Base-by-base conservation (phyloP, 2,888 invertebrate species). In the Sisyra terminalis region DNA sequence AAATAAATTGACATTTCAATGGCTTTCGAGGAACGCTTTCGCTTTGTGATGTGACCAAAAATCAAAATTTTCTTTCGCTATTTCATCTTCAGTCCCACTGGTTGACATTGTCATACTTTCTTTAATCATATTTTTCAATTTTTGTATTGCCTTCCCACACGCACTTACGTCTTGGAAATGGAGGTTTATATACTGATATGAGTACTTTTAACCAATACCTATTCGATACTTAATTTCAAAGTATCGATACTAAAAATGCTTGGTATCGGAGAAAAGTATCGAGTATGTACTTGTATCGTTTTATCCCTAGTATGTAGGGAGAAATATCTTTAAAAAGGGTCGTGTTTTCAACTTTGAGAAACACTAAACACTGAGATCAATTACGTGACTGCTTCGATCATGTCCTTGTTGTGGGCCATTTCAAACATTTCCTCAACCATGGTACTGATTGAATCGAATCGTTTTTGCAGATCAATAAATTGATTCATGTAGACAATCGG, bases 61-160 rank as follows among this genome's bases (percentile, higher is more conserved):
- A 46, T 47, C 46, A 40, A 47, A 47, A 41, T 46, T 43, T 39
- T 50, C 45, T 34, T 43, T 45, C 43, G 49, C 40, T 46, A 43
- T 43, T 49, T 54, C 50, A 49, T 51, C 50, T 51, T 52, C 50
- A 45, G 51, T 52, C 43, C 51, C 51, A 38, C 30, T 43, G 29
- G 15, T 29, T 18, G 43, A 43, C 9, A 18, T 24, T 13, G 24
- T 2, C 8, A 10, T 42, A 42, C 29, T 39, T 39, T 43, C 38
- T 16, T 38, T 43, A 18, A 39, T 17, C 13, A 40, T n/a, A n/a
- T n/a, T n/a, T n/a, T n/a, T n/a, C n/a, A n/a, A n/a, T n/a, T n/a
- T n/a, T n/a, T n/a, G n/a, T 43, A 50, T 50, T 39, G 49, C 49
- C 43, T 51, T 52, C 47, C 50, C 51, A 48, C 42, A 48, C 17